These are phyloP conservation scores for Cherax destructor DNA, from an alignment of 1,140 invertebrate species.

Conservation along the genomic window DNA sequence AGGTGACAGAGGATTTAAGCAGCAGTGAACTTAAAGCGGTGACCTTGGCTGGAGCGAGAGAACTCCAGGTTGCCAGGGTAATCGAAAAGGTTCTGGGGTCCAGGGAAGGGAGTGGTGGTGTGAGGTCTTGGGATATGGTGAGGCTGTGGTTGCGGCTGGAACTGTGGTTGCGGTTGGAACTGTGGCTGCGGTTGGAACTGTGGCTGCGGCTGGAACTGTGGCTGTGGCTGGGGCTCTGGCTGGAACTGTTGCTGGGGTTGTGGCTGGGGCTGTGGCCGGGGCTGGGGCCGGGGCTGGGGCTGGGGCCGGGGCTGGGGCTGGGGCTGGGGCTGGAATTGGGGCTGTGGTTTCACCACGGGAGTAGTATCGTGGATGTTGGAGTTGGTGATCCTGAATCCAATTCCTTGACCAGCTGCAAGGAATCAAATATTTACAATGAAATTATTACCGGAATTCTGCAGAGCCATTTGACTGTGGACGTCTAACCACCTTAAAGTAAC, in stretches of 20 bases:
- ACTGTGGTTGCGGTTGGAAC: neutral
- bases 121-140: neutral
- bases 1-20: slow-evolving; percentile 15
- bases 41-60: slow-evolving; percentile 42
- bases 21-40: slow-evolving; percentile 70
- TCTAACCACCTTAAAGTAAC: too few species aligned
- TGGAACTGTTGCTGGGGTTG: slow-evolving; percentile 30
- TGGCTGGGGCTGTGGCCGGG: neutral
- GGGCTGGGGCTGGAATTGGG: slow-evolving; percentile 58
- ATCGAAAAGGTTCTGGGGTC: slow-evolving; percentile 66
- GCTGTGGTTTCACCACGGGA: slow-evolving; percentile 26
- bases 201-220: neutral
- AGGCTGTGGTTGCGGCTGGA: neutral
- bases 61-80: slow-evolving; percentile 69
- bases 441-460: too few species aligned
- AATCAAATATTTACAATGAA: neutral
- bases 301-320: slow-evolving; percentile 13
- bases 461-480: too few species aligned
- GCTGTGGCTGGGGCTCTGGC: slow-evolving; percentile 3
- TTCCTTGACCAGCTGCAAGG: slow-evolving; percentile 64
- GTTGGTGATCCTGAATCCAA: slow-evolving; percentile 70
- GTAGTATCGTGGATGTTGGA: slow-evolving; percentile 63
- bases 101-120: slow-evolving; percentile 22
- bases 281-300: slow-evolving; percentile 15
- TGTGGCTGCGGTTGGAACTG: slow-evolving; percentile 16